A percentile compares a stretch with the other conserved stretches of the same genome.
phyloP scores from a whole-genome alignment of 2,888 invertebrate species.

The Papilio elwesi region DNA sequence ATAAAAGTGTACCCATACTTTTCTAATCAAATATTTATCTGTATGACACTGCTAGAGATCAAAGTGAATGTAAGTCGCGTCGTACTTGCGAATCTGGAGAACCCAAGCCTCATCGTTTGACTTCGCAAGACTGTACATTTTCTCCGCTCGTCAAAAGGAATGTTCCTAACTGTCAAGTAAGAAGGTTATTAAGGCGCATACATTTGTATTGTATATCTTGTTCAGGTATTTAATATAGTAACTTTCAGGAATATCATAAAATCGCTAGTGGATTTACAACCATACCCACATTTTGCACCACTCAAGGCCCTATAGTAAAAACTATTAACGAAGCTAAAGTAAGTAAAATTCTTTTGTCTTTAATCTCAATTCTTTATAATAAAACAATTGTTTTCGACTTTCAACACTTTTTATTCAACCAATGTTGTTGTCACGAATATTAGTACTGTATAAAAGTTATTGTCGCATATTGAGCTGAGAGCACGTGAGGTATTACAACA shows the following conservation, averaged over 20 bases:
- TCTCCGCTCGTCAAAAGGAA: constrained; percentile 44
- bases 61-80: constrained; percentile 45
- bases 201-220: too few species aligned
- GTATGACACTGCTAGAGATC: constrained; percentile 7
- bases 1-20: too few species aligned
- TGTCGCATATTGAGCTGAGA: too few species aligned
- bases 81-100: constrained; percentile 67
- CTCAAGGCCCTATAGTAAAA: constrained; percentile 64
- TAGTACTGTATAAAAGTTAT: too few species aligned
- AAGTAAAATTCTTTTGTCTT: constrained; percentile 39
- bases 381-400: too few species aligned
- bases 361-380: neutral
- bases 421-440: too few species aligned
- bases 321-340: constrained; percentile 71
- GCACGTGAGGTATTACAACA: too few species aligned
- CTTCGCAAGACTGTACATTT: constrained; percentile 46
- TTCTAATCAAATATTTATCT: neutral
- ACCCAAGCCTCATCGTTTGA: constrained; percentile 53
- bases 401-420: too few species aligned
- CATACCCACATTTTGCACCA: constrained; percentile 63
- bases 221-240: neutral
- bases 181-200: constrained; percentile 34
- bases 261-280: constrained; percentile 46
- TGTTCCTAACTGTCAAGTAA: constrained; percentile 49
- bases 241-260: constrained; percentile 53